phyloP scores from a whole-genome alignment of 2,888 invertebrate species.

The Macaria liturata region DNA sequence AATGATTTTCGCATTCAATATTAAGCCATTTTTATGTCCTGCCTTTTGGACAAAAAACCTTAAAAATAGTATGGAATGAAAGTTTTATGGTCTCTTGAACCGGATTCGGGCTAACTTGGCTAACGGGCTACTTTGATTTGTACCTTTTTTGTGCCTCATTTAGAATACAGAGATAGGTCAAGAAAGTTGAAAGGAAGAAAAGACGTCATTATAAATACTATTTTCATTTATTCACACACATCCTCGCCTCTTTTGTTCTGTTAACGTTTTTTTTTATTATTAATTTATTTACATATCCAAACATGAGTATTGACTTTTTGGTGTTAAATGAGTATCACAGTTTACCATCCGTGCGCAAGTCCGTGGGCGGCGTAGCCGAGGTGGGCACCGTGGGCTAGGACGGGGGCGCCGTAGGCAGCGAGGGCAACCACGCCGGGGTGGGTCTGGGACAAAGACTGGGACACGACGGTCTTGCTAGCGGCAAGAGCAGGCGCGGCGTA shows the following conservation, averaged over 20 bases:
- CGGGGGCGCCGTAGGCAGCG: constrained; percentile 43
- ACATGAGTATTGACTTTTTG: constrained; percentile 76
- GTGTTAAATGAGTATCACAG: constrained; percentile 73
- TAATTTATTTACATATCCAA: constrained; percentile 72
- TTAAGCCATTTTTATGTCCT: too few relatives aligned
- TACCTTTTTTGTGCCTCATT: too few relatives aligned
- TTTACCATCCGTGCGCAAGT: constrained; percentile 69
- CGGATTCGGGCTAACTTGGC: too few relatives aligned
- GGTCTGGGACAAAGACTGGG: constrained; percentile 67
- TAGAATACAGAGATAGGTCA: too few relatives aligned
- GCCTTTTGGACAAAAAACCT: too few relatives aligned
- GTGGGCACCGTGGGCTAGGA: too few relatives aligned
- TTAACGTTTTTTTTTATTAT: constrained; percentile 59
- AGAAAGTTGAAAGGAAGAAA: constrained; percentile 1
- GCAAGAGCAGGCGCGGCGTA: constrained; percentile 42
- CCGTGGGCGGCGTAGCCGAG: constrained; percentile 29
- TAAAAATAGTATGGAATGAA: too few relatives aligned
- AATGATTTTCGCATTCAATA: too few relatives aligned
- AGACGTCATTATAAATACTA: constrained; percentile 42
- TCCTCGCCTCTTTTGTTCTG: constrained; percentile 73
- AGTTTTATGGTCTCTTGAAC: too few relatives aligned
- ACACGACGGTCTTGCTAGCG: constrained; percentile 59
- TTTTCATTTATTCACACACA: constrained; percentile 79
- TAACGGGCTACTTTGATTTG: too few relatives aligned
- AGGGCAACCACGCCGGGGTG: constrained; percentile 63